phyloP scores from a whole-genome alignment of 2,888 invertebrate genomes.

The Eilema depressum region DNA sequence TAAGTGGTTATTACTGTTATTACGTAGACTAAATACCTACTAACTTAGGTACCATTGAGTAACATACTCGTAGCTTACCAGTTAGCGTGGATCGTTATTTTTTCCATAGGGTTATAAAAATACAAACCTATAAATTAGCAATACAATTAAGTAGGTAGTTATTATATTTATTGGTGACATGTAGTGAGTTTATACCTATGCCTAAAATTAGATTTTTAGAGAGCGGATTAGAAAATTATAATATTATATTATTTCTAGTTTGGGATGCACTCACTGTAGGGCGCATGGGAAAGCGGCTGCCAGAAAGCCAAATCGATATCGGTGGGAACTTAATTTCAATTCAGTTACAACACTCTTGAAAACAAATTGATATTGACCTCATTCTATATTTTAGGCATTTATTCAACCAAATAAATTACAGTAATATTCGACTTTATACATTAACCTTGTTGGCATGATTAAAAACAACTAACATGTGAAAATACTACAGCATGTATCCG shows the following conservation, averaged over 20 bases:
- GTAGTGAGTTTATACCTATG: too few species aligned
- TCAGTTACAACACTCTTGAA: neutral
- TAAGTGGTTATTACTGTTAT: too few species aligned
- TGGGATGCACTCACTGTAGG: slow-evolving; percentile 59
- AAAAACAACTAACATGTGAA: neutral
- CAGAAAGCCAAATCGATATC: slow-evolving; percentile 69
- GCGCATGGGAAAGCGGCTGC: slow-evolving; percentile 75
- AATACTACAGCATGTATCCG: neutral
- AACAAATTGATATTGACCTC: neutral
- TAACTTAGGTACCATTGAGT: too few species aligned
- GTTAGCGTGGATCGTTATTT: too few species aligned
- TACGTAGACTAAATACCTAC: too few species aligned
- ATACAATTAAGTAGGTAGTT: too few species aligned
- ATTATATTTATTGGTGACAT: too few species aligned
- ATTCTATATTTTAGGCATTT: neutral
- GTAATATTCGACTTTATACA: neutral
- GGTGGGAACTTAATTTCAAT: slow-evolving; percentile 10
- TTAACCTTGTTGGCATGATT: neutral
- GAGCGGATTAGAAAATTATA: too few species aligned
- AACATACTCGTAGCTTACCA: too few species aligned
- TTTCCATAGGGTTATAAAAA: too few species aligned
- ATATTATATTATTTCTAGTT: slow-evolving; percentile 14
- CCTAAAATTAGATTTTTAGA: too few species aligned
- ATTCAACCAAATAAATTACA: neutral
- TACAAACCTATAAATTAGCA: too few species aligned